These are phyloP conservation scores for Acheta domesticus DNA, from an alignment of 2,888 invertebrate genomes.

Conservation along the genomic window DNA sequence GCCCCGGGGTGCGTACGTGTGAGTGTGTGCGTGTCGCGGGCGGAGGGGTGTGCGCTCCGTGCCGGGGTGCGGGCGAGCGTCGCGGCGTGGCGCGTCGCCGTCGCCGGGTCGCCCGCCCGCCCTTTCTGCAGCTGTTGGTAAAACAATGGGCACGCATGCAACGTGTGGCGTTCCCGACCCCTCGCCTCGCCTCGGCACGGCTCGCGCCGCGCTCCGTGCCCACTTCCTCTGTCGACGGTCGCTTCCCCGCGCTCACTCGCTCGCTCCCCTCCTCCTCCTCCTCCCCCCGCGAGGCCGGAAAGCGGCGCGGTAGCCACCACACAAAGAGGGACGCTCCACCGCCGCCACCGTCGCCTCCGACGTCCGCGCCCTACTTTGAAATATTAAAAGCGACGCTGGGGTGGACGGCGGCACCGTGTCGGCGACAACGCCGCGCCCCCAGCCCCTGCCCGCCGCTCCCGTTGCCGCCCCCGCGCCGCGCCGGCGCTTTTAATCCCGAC, in stretches of 20 bases:
- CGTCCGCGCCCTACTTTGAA: constrained; percentile 6
- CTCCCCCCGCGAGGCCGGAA: neutral
- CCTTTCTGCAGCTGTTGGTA: constrained; percentile 18
- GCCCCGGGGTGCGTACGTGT: neutral
- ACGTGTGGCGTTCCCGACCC: neutral
- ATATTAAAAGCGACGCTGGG: neutral
- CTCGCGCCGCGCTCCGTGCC: neutral
- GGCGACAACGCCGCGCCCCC: neutral
- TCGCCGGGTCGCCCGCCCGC: neutral
- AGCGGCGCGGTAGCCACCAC: neutral
- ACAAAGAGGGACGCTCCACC: constrained; percentile 8
- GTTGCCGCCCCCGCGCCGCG: neutral
- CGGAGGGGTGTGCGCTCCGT: neutral
- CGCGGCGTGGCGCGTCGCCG: neutral
- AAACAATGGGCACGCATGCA: constrained; percentile 11
- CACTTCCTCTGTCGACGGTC: neutral
- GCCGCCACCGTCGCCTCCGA: neutral
- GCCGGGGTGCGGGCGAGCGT: neutral
- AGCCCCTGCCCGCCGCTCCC: neutral
- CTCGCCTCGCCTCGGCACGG: neutral
- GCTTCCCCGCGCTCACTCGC: neutral
- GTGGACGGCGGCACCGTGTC: neutral
- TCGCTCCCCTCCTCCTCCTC: neutral
- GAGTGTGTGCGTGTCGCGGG: neutral
- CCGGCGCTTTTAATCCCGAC: neutral